Base-by-base conservation (phyloP, 2,113 vertebrate genomes). In the Ailurus styani region DNA sequence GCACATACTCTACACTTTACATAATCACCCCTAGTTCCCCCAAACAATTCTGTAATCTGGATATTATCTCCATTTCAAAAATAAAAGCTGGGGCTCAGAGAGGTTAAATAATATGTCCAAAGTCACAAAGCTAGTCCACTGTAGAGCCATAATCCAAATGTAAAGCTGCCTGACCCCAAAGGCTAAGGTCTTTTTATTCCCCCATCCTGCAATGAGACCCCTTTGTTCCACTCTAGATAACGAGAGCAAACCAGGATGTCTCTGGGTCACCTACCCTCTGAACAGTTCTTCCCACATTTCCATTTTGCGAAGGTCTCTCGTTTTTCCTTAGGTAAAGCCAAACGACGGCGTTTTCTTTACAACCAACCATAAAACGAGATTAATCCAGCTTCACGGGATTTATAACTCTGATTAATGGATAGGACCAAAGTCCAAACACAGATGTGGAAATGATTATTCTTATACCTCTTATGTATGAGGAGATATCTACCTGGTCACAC, bases 381-480 rank as follows among this genome's bases (percentile, higher is more conserved):
- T 84, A 96, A 90, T 93, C 81, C 27, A 84, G 54, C 29, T 82
- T 97, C 84, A 10, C 37, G 40, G 82, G 78, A 96, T 97, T 97
- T 97, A 96, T 70, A 87, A 81, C 90, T 96, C 89, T 90, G 87
- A 81, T 91, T 87, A 90, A 96, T 45, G 37, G 9, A 83, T 79
- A 34, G 60, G 62, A 60, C 55, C 79, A 72, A 95, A 84, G 70
- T 98, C 90, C 90, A 97, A 95, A 97, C 95, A 94, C 96, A 95
- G 90, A 90, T 93, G 62, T 96, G 81, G 45, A 93, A 83, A 95
- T 92, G 45, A 96, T 87, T 81, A 87, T n/a, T 78, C 52, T 88
- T 15, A 87, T 73, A 97, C 87, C 89, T 96, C 52, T 45, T 78
- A 54, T 62, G 73, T 77, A 52, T 4, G 25, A 91, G 21, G 42